Conservation (phyloP, 2,888 invertebrate genomes). For the Scaptomyza parva region DNA sequence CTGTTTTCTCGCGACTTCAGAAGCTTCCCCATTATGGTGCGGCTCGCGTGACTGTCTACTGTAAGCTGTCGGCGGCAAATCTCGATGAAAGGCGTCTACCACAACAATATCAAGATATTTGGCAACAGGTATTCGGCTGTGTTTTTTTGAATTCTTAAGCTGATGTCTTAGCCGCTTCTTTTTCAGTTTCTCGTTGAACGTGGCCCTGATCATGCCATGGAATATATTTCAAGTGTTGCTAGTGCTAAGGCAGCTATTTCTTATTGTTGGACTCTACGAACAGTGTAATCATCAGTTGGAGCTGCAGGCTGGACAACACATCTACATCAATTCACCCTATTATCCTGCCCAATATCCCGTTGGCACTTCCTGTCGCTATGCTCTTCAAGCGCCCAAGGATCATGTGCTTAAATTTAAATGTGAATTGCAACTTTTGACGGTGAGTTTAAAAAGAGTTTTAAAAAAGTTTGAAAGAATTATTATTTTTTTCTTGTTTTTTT, state of each 20-base stretch:
- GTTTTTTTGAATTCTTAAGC: slow-evolving; percentile 60
- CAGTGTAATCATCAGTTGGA: slow-evolving; percentile 81
- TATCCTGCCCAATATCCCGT: slow-evolving; percentile 80
- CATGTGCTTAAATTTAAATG: slow-evolving; percentile 79
- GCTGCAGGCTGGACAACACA: slow-evolving; percentile 71
- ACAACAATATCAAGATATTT: slow-evolving; percentile 22
- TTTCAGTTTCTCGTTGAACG: slow-evolving; percentile 54
- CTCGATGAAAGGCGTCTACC: slow-evolving; percentile 45
- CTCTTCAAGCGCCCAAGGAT: slow-evolving; percentile 78
- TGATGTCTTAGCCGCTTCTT: slow-evolving; percentile 24
- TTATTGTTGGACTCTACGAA: slow-evolving; percentile 64
- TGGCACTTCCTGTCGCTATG: slow-evolving; percentile 83
- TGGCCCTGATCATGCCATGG: slow-evolving; percentile 56
- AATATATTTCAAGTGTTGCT: slow-evolving; percentile 12
- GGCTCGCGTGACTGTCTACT: slow-evolving; percentile 65
- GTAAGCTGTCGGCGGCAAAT: slow-evolving; percentile 33
- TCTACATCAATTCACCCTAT: slow-evolving; percentile 82
- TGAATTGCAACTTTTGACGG: slow-evolving; percentile 78
- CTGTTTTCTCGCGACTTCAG: slow-evolving; percentile 4
- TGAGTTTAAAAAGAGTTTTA: slow-evolving; percentile 45
- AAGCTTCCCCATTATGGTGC: slow-evolving; percentile 44
- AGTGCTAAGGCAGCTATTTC: slow-evolving; percentile 10
- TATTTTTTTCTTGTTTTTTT: not conserved
- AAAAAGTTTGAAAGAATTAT: too few relatives aligned
- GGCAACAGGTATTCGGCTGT: slow-evolving; percentile 38